Conservation (phyloP, 2,113 vertebrate species). For the mouse (Mus musculus) region DNA sequence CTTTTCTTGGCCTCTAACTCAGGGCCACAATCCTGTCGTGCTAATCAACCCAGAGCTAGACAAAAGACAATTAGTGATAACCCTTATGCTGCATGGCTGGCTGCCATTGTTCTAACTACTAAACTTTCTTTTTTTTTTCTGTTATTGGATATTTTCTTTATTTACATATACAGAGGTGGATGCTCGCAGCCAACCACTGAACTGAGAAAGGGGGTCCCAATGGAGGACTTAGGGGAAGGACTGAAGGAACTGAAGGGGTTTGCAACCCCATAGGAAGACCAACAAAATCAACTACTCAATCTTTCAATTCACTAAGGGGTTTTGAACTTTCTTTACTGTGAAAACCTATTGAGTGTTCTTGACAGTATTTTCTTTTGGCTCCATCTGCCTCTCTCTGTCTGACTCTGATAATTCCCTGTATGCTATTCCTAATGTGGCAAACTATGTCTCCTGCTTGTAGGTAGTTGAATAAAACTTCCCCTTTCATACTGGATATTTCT, state of each 20-base stretch:
- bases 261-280: no score
- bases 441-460: background rate
- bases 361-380: background rate
- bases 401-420: background rate
- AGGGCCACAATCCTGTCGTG: background rate
- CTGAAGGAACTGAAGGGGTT: no score
- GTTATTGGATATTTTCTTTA: no score
- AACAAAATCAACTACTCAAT: background rate
- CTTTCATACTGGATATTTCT: slow-evolving; percentile 8
- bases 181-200: no score
- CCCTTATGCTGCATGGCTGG: background rate
- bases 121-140: background rate
- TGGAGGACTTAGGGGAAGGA: no score
- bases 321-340: background rate
- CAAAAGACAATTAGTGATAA: background rate
- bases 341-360: slow-evolving; percentile 13
- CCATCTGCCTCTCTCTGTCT: background rate
- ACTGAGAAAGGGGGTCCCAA: no score
- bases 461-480: slow-evolving; percentile 25
- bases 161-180: no score
- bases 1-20: background rate
- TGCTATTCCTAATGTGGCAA: background rate
- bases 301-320: background rate
- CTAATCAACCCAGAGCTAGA: background rate
- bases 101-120: background rate